Base-by-base conservation (phyloP, 2,113 vertebrate species). In the Progne subis region DNA sequence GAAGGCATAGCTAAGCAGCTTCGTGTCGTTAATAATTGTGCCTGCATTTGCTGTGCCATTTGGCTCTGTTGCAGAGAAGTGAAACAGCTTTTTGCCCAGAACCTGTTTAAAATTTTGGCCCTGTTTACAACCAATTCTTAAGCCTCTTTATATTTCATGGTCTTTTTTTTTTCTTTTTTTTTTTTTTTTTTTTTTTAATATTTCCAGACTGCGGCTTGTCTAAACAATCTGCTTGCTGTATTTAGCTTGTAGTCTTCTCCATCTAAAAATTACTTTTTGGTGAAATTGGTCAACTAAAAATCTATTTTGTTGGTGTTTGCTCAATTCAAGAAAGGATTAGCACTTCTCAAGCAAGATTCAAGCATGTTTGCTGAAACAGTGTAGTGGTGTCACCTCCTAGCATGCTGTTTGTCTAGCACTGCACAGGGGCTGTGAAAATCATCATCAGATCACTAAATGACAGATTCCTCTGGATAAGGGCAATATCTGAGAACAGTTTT, bases 191-290 rank as follows among this genome's bases (percentile, higher is more conserved):
- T 90, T 37, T 65, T n/a, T n/a, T 28, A 12, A 6, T 72, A 61
- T 86, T 88, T 94, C 79, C 92, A 92, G 92, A 75, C 80, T 88
- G 60, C 49, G 34, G 56, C 85, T 93, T 95, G 92, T 92, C 90
- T 94, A 49, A 97, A 86, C 90, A 82, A 71, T 95, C 93, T 97
- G 92, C 60, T 90, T 78, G 56, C 39, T 86, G 88, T 71, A 32
- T 56, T 92, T 78, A 78, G 64, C 39, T 81, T 78, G 88, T 83
- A 93, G 95, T 90, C 76, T 67, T 55, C 17, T 77, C 63, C 56
- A 44, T 88, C 49, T 93, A 71, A 91, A 96, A 96, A 86, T 78
- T 21, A 80, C 53, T 90, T 92, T 72, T 65, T 81, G 32, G 68
- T 70, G 82, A 86, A 88, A 84, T 37, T 0, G 2, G 76, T 92